Conservation (phyloP, 2,797 vertebrate genomes). For the Mormyrus hasselquistii region DNA sequence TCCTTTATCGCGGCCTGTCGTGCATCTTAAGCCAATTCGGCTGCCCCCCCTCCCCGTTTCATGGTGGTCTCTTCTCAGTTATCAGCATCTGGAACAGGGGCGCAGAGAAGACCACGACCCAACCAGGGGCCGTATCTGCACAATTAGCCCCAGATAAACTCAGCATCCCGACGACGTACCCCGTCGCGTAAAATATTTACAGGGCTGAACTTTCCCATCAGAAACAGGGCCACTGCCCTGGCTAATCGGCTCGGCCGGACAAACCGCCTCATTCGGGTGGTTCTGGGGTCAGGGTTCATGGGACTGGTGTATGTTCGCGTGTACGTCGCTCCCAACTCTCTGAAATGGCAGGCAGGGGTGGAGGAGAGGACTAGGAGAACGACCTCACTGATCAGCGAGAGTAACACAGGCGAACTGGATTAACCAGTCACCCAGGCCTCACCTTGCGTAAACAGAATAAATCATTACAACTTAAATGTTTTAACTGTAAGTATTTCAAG, state of each 20-base stretch:
- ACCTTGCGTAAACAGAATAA: background rate
- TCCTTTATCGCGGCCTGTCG: slow-evolving; percentile 55
- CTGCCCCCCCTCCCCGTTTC: slow-evolving; percentile 47
- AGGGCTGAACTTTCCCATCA: slow-evolving; percentile 59
- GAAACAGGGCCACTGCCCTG: slow-evolving; percentile 60
- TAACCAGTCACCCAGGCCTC: background rate
- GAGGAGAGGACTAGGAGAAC: background rate
- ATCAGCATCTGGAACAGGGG: slow-evolving; percentile 62
- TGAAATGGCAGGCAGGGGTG: background rate
- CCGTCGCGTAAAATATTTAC: slow-evolving; percentile 60
- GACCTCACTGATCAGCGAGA: background rate
- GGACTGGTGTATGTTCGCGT: slow-evolving; percentile 11
- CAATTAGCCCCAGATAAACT: slow-evolving; percentile 69
- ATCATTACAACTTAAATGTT: background rate
- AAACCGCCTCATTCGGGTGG: slow-evolving; percentile 50
- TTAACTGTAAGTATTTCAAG: background rate
- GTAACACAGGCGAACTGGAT: background rate
- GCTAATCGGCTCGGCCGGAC: slow-evolving; percentile 58
- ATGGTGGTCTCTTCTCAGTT: slow-evolving; percentile 63
- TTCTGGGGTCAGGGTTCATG: slow-evolving; percentile 26
- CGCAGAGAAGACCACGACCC: slow-evolving; percentile 43
- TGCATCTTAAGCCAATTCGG: slow-evolving; percentile 55
- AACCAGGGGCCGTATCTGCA: slow-evolving; percentile 48
- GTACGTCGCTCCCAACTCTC: slow-evolving; percentile 15
- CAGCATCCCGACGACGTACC: slow-evolving; percentile 55